Conservation (phyloP, 2,888 invertebrate genomes). For the Protodeltote pygarga region DNA sequence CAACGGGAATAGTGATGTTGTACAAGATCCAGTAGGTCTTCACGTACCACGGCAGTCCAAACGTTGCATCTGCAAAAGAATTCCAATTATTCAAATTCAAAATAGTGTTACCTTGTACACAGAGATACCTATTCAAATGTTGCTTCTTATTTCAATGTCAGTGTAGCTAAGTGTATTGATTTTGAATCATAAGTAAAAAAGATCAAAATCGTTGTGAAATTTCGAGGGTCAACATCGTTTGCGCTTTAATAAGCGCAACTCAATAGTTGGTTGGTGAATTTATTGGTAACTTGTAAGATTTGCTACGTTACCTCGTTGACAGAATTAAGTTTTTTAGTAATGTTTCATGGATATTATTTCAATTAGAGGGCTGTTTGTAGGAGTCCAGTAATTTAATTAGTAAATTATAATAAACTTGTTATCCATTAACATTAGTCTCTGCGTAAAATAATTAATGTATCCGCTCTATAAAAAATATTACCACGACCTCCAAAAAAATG, state of each 20-base stretch:
- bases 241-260: not conserved
- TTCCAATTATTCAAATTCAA: constrained; percentile 2
- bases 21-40: constrained; percentile 82
- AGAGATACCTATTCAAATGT: constrained; percentile 6
- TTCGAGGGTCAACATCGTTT: not conserved
- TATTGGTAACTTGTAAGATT: too few species aligned
- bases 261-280: too few species aligned
- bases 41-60: constrained; percentile 79
- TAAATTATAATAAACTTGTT: constrained; percentile 11
- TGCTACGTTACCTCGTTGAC: too few species aligned
- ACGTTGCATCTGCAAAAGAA: constrained; percentile 67
- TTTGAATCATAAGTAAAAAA: constrained; percentile 2
- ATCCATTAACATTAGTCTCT: constrained; percentile 25
- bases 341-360: too few species aligned
- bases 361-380: constrained; percentile 1
- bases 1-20: constrained; percentile 80
- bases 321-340: too few species aligned
- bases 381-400: constrained; percentile 10
- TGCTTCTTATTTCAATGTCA: constrained; percentile 23
- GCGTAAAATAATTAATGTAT: constrained; percentile 10
- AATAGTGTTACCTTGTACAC: constrained; percentile 8
- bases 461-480: constrained; percentile 11
- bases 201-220: not conserved
- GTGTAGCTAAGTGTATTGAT: not conserved
- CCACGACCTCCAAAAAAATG: constrained; percentile 16